Conservation (phyloP, 2,797 vertebrate genomes). For the Leucoraja ocellata region DNA sequence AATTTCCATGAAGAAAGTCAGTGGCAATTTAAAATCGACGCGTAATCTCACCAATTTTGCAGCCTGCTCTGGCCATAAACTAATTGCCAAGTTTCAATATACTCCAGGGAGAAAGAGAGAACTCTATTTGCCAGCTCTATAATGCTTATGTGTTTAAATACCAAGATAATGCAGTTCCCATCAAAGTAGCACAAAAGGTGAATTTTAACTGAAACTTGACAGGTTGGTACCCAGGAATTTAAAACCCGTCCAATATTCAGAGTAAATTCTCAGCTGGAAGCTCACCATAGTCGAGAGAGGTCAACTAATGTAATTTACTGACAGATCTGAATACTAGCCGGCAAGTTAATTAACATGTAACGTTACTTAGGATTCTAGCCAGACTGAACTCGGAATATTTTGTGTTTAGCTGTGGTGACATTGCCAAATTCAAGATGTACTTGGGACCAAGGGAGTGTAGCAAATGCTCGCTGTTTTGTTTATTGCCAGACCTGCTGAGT, state of each 20-base stretch:
- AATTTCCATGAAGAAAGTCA: neutral
- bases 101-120: too few species aligned
- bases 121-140: neutral
- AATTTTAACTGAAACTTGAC: neutral
- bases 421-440: too few species aligned
- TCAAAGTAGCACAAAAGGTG: neutral
- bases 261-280: neutral
- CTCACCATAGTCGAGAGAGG: neutral
- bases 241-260: neutral
- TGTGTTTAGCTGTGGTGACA: too few species aligned
- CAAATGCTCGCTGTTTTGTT: too few species aligned
- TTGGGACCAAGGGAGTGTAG: too few species aligned
- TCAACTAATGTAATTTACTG: neutral
- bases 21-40: neutral
- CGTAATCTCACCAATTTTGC: neutral
- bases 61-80: neutral
- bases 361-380: too few species aligned
- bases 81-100: too few species aligned
- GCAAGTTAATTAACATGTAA: too few species aligned
- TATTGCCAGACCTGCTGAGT: too few species aligned
- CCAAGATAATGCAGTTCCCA: neutral
- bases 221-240: neutral
- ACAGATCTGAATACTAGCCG: neutral
- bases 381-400: too few species aligned
- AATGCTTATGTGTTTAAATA: neutral